Percentiles rank a stretch among this genome's conserved stretches.
phyloP scores from a whole-genome alignment of 2,113 vertebrate genomes.

The Corydoras maculifer region DNA sequence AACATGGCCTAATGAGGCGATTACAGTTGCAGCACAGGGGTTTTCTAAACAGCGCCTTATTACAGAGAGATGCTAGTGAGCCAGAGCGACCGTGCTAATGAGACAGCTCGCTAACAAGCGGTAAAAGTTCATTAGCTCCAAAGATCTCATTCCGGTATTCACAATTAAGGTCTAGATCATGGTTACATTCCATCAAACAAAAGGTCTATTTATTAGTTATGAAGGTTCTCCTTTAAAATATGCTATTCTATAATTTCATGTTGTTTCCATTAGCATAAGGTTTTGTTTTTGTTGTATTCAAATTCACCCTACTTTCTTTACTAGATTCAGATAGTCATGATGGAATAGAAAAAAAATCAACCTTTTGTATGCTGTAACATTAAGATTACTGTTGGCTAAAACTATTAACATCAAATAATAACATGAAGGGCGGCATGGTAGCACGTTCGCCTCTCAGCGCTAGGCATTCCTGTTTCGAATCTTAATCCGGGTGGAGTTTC shows the following conservation, averaged over 20 bases:
- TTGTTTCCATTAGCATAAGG: not conserved
- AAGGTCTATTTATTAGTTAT: not conserved
- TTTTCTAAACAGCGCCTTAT: slow-evolving; percentile 72
- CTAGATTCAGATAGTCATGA: too few relatives aligned
- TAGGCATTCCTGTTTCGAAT: too few relatives aligned
- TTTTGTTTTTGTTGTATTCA: too few relatives aligned
- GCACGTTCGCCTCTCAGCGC: too few relatives aligned
- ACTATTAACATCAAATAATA: too few relatives aligned
- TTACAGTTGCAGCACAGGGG: slow-evolving; percentile 70
- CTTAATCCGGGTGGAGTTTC: too few relatives aligned
- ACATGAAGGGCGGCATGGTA: too few relatives aligned
- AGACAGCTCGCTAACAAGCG: slow-evolving; percentile 63
- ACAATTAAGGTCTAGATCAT: not conserved
- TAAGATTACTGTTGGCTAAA: too few relatives aligned
- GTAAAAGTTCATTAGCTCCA: slow-evolving; percentile 48
- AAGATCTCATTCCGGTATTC: not conserved
- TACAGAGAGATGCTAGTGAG: too few relatives aligned
- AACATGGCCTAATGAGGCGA: slow-evolving; percentile 75
- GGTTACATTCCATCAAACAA: not conserved
- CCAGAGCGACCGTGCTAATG: slow-evolving; percentile 63
- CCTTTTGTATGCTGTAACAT: too few relatives aligned
- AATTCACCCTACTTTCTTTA: too few relatives aligned
- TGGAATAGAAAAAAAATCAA: too few relatives aligned
- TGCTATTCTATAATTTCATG: not conserved
- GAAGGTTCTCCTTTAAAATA: not conserved